Base-by-base conservation (phyloP, 2,888 invertebrate genomes). In the Chalcosyrphus nemorum region DNA sequence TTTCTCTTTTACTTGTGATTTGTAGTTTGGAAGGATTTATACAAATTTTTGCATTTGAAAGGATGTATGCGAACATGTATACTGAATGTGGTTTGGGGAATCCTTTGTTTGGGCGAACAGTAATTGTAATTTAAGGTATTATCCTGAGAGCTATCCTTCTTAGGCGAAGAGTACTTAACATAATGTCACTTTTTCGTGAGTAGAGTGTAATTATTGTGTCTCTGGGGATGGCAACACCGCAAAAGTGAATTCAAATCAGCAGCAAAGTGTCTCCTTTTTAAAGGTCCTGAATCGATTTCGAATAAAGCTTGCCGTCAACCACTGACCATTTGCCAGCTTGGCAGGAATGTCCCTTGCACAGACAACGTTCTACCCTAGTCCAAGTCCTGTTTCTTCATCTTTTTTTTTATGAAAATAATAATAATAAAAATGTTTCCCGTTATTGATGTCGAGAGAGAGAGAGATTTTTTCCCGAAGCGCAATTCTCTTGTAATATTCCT, bases 351-450 rank as follows among this genome's bases (percentile, higher is more conserved):
- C 54, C 29, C 54, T 19, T 6, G 54, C 52, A 74, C 35, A 47
- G 21, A 45, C 11, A 41, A 24, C 47, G 24, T 56, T 5, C n/a
- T n/a, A n/a, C n/a, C n/a, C n/a, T n/a, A n/a, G n/a, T 21, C 17
- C 4, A 27, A 41, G 54, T 66, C 43, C 54, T 52, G 17, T 41
- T 41, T 9, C 15, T 45, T n/a, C n/a, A n/a, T n/a, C n/a, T 59
- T 32, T 2, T 17, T 65, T 59, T 50, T 54, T 17, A 29, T n/a
- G 54, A 45, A 65, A 52, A 78, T 56, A 61, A 78, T 80, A 84
- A 75, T 75, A 84, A 74, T 84, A 80, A 84, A 84, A 78, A 68
- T 75, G 78, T 70, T 78, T 77, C 57, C 78, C 63, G 65, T 80
- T 84, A 84, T 84, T 75, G 78, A 84, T 80, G 80, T 75, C 63